Percentiles rank a stretch among this genome's conserved stretches.
phyloP scores from a whole-genome alignment of 2,113 vertebrate species.

The Syrrhaptes paradoxus region DNA sequence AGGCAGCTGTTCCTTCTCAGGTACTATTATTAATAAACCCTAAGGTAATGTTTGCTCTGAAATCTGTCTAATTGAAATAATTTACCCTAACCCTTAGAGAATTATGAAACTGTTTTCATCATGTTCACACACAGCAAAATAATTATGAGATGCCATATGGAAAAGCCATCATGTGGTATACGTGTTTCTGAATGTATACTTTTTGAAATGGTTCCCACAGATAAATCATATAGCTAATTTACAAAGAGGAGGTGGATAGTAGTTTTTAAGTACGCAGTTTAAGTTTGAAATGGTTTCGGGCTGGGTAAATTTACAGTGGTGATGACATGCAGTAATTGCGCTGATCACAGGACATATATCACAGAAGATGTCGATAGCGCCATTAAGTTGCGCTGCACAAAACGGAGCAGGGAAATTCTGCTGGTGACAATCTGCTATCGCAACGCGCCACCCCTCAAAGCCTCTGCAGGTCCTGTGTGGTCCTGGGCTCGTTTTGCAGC shows the following conservation, averaged over 20 bases:
- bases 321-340: slow-evolving; percentile 74
- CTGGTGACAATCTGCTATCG: neutral
- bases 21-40: slow-evolving; percentile 93
- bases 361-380: slow-evolving; percentile 60
- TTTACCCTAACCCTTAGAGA: slow-evolving; percentile 89
- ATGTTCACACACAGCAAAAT: slow-evolving; percentile 86
- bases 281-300: slow-evolving; percentile 74
- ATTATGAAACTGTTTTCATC: slow-evolving; percentile 88
- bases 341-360: slow-evolving; percentile 61
- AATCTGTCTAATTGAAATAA: slow-evolving; percentile 88
- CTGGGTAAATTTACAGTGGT: slow-evolving; percentile 69
- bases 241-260: slow-evolving; percentile 77
- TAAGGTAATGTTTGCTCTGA: slow-evolving; percentile 84
- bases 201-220: slow-evolving; percentile 81
- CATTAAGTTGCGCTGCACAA: neutral
- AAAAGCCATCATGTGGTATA: slow-evolving; percentile 88
- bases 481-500: neutral
- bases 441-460: neutral
- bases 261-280: slow-evolving; percentile 68
- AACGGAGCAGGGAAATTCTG: neutral
- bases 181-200: slow-evolving; percentile 81
- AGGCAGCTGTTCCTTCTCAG: slow-evolving; percentile 98
- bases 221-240: slow-evolving; percentile 81
- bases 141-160: slow-evolving; percentile 84
- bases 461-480: neutral